Base-by-base conservation (phyloP, 2,113 vertebrate genomes). In the Peromyscus leucopus region DNA sequence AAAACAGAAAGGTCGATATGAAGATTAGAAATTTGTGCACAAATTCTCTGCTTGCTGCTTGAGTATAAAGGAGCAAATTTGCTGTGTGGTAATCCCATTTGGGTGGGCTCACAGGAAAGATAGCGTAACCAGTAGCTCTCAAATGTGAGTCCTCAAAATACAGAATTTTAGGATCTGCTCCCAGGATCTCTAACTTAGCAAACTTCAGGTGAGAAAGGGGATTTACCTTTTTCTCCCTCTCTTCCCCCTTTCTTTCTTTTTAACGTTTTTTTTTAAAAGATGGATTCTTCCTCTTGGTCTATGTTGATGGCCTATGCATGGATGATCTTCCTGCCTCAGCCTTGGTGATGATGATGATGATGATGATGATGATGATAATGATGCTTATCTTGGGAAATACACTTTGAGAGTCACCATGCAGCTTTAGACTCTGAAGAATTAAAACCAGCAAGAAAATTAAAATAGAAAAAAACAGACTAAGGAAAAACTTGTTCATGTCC, bases 81-180 rank as follows among this genome's bases (percentile, higher is more conserved):
- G 9, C 84, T 85, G 15, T 28, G 7, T 42, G 8, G 33, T 28
- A 10, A 86, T 89, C 19, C 57, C 55, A 42, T 88, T 88, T 5
- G 48, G 36, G 8, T 75, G 4, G 24, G 17, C 55, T 93, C 61
- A 85, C 16, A 33, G 19, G 51, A 92, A 96, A 36, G 11, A 46
- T 76, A 55, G 48, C 36, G 87, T 79, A 91, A 61, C 12, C 15
- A 71, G 8, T 92, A 33, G 78, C 80, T 95, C 33, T 93, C 76
- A 95, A 85, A 93, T 26, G 59, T 84, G 46, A 90, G 21, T 63
- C 21, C 91, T 95, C 71, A 87, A 94, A 78, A 69, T 57, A 39
- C 24, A 90, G 42, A 63, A 63, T 75, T 94, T 28, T 90, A 65
- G 21, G 17, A 82, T 26, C 19, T 78, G 88, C 31, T 75, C 10